phyloP scores from a whole-genome alignment of 2,113 vertebrate species.

The Microcebus tavaratra region DNA sequence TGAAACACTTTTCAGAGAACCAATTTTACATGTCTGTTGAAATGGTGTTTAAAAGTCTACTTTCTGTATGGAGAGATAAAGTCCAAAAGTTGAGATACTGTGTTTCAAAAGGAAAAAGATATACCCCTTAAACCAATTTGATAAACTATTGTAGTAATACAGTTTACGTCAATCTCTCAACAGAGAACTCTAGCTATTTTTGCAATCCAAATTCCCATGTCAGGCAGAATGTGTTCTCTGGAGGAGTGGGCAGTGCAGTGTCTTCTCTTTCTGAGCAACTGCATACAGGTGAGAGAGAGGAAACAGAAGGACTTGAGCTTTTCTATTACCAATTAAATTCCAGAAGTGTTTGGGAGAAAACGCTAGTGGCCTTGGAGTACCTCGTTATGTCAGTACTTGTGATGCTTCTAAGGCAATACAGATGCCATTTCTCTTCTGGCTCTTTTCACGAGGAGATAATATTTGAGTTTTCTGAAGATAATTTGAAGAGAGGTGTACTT shows the following conservation, averaged over 20 bases:
- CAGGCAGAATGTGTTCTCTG: not conserved
- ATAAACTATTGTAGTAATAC: not conserved
- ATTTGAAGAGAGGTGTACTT: not conserved
- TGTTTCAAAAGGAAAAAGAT: not conserved
- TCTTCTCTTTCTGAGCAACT: not conserved
- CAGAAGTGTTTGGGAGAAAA: not conserved
- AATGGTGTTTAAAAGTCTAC: not conserved
- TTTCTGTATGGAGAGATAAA: not conserved
- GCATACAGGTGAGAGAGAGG: not conserved
- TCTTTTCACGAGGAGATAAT: not conserved
- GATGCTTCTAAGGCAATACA: not conserved
- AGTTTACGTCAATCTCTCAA: not conserved
- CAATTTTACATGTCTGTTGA: not conserved
- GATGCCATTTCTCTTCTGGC: not conserved
- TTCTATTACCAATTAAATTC: not conserved
- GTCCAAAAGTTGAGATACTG: not conserved
- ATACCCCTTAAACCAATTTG: not conserved
- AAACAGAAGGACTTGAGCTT: not conserved
- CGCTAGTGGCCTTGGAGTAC: not conserved
- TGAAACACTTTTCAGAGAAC: not conserved
- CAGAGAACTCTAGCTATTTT: not conserved
- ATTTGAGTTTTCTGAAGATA: constrained; percentile 15
- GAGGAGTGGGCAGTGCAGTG: not conserved
- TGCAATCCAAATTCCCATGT: not conserved
- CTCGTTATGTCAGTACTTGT: not conserved